phyloP scores from a whole-genome alignment of 2,888 invertebrate species.

The Chaetoderma sp. region DNA sequence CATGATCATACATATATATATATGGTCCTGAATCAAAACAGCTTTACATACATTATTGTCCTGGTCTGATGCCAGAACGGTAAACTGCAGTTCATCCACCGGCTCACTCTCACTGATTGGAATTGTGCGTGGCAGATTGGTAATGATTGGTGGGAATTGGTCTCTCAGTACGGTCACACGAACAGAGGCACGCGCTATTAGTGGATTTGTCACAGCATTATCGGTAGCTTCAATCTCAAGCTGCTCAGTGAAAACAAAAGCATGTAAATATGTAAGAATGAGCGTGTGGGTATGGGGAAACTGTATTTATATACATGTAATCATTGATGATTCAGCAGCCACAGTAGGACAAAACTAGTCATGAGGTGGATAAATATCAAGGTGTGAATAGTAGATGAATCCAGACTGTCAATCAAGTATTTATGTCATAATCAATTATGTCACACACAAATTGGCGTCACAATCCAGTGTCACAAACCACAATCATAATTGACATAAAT shows the following conservation, averaged over 20 bases:
- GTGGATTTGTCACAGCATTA: too few species aligned
- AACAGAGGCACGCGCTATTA: constrained; percentile 40
- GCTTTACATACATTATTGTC: constrained; percentile 6
- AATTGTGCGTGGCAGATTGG: constrained; percentile 41
- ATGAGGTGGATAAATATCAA: not conserved
- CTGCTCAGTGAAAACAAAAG: constrained; percentile 31
- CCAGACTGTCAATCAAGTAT: too few species aligned
- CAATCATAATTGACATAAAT: too few species aligned
- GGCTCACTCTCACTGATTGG: constrained; percentile 7
- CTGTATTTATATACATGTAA: too few species aligned
- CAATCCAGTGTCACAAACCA: too few species aligned
- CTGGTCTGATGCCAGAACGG: constrained; percentile 12
- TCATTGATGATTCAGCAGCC: too few species aligned
- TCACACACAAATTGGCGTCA: too few species aligned
- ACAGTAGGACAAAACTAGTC: too few species aligned
- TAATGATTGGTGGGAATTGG: constrained; percentile 41
- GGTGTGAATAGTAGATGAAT: too few species aligned
- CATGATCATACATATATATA: not conserved
- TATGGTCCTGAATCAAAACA: not conserved
- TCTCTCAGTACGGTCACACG: constrained; percentile 55
- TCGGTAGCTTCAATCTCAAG: constrained; percentile 48
- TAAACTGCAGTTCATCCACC: constrained; percentile 19
- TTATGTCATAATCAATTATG: too few species aligned
- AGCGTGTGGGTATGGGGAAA: too few species aligned
- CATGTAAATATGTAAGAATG: not conserved